Evolutionary conservation across 2,888 invertebrate genomes (phyloP), one percentile per base, ranked within the genome.

Genomic region (Hydroisotoma schaefferi): DNA sequence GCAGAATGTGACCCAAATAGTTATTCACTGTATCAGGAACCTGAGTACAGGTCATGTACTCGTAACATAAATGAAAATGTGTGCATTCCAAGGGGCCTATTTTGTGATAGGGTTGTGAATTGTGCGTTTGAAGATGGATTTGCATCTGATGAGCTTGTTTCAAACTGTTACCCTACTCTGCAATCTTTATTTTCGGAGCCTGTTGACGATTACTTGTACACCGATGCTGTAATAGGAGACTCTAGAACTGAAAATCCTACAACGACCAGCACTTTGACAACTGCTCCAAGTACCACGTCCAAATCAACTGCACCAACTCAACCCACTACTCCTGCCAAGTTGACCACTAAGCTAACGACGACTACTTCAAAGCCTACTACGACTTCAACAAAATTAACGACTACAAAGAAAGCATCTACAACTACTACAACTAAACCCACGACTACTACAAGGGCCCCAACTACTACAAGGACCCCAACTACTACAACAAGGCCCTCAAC

Each of bases 51-150:
- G 18, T n/a, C 49, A 4, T 20, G 26, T 27, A 8, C 27, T 5
- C 26, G 28, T 27, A 46, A 15, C 26, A 22, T 8, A 18, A 46
- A 54, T 23, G 56, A 26, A 15, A 62, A 49, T 22, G 57, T 61
- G n/a, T 66, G 66, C 28, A 66, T 66, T 55, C 23, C 26, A 5
- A 46, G 55, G 26, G 40, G 57, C 23, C 44, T 66, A 20, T 62
- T 57, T 47, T 66, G 66, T 61, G 66, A 66, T 20, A 28, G 43
- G 8, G 51, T 60, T 3, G n/a, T 66, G 27, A 66, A 66, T 47
- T 66, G 66, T 59, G 66, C 44, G 2, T 66, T 66, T 47, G 49
- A 54, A 8, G 49, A 63, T 44, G 57, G 58, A 33, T 66, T 66
- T 47, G 66, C 55, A n/a, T 58, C 58, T 4, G 66, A 66, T 29